Evolutionary conservation across 2,113 vertebrate species (phyloP).

Genomic region (Drymodes brunneopygia): DNA sequence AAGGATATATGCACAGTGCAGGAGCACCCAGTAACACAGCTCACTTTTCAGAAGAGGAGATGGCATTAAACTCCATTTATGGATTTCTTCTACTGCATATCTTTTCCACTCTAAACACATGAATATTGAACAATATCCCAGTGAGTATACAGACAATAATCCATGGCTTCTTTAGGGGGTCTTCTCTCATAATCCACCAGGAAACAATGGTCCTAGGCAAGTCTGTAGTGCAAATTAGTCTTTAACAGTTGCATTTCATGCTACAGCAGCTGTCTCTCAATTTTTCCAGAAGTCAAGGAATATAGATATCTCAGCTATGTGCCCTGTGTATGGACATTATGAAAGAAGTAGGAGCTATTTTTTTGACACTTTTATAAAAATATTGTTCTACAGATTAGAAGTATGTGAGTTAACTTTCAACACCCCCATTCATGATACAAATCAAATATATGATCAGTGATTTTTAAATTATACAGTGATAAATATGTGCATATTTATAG

Average conservation of each 20-base stretch:
- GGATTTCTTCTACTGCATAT: background rate
- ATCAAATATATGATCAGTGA: background rate
- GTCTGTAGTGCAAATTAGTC: background rate
- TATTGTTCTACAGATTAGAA: background rate
- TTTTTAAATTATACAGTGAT: background rate
- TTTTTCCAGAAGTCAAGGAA: background rate
- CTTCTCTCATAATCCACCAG: background rate
- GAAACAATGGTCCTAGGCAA: background rate
- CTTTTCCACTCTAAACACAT: background rate
- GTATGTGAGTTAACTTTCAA: background rate
- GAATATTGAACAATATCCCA: background rate
- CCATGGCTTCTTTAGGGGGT: background rate
- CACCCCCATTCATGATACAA: background rate
- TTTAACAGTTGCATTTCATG: background rate
- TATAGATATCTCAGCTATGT: background rate
- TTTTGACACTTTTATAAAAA: background rate
- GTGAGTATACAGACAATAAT: background rate
- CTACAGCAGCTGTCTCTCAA: background rate
- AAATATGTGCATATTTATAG: background rate
- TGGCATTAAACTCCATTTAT: accelerated
- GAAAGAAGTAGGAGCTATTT: background rate
- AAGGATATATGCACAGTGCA: background rate
- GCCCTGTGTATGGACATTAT: background rate
- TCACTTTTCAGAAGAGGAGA: background rate
- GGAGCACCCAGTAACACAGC: background rate